A percentile compares a stretch with the other conserved stretches of the same genome.
Evolutionary conservation across 1,140 invertebrate species (phyloP).

Genomic region (Elymnias hypermnestra): DNA sequence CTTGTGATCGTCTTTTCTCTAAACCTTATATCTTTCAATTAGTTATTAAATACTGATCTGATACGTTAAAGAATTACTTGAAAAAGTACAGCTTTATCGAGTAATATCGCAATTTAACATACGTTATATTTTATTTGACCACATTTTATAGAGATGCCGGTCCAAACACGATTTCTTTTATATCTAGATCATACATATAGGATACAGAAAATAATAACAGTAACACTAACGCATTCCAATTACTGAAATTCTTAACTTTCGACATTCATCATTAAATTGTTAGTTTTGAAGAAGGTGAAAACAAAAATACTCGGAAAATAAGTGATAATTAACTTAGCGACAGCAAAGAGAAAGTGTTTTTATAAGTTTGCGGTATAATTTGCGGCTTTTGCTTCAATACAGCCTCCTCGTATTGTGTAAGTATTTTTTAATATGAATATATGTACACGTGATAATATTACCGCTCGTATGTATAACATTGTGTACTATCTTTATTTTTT

Average conservation of each 20-base stretch:
- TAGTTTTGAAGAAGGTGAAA: not conserved
- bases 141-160: no score
- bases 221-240: no score
- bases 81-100: no score
- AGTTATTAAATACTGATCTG: no score
- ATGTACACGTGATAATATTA: not conserved
- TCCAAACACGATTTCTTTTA: no score
- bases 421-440: constrained; percentile 1
- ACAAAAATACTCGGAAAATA: constrained; percentile 1
- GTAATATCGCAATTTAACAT: no score
- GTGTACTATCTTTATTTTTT: not conserved
- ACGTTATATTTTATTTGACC: no score
- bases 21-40: no score
- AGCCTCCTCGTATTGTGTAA: constrained; percentile 2
- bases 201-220: no score
- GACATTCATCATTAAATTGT: not conserved
- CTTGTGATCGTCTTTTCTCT: no score
- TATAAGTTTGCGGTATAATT: constrained; percentile 10
- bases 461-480: not conserved
- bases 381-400: constrained; percentile 12
- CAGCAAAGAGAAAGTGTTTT: constrained; percentile 16
- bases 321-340: constrained; percentile 12
- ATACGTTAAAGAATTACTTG: no score
- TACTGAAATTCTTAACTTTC: not conserved
- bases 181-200: no score